phyloP scores from a whole-genome alignment of 2,113 vertebrate species.

The Percopsis transmontana region DNA sequence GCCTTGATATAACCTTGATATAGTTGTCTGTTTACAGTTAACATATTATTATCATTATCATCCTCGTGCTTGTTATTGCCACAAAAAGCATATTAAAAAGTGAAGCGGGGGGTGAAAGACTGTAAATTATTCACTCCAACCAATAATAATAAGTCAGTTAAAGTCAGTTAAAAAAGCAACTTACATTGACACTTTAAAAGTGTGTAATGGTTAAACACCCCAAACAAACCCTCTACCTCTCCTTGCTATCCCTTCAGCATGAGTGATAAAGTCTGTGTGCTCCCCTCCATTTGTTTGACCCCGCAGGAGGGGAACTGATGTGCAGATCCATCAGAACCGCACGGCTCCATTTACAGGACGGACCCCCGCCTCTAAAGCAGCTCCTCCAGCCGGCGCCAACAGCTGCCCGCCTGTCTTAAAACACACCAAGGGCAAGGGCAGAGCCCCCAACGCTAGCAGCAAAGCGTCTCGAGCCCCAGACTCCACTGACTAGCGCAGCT shows the following conservation, averaged over 20 bases:
- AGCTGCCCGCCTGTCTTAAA: conserved; percentile 72
- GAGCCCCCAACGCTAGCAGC: conserved; percentile 42
- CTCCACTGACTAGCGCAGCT: conserved; percentile 32
- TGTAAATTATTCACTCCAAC: too few relatives aligned
- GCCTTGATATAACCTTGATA: too few relatives aligned
- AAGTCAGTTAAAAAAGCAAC: not conserved
- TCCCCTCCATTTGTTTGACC: conserved; percentile 73
- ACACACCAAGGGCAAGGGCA: conserved; percentile 73
- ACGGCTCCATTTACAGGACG: conserved; percentile 68
- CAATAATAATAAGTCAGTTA: too few relatives aligned
- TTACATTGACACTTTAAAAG: not conserved
- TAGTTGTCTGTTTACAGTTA: too few relatives aligned
- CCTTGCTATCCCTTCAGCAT: conserved; percentile 50
- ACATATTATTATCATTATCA: too few relatives aligned
- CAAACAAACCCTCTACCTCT: conserved; percentile 11
- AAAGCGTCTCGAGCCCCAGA: conserved; percentile 29
- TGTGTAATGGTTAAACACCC: too few relatives aligned
- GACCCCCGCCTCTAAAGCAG: conserved; percentile 70
- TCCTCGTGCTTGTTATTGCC: too few relatives aligned
- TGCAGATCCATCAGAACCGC: conserved; percentile 74
- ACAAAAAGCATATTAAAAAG: too few relatives aligned
- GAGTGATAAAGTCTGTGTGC: conserved; percentile 58
- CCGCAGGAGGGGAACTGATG: conserved; percentile 71
- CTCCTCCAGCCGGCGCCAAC: conserved; percentile 69
- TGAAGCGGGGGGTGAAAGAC: too few relatives aligned